phyloP scores from a whole-genome alignment of 2,888 invertebrate species.

The Polydrusus tereticollis region DNA sequence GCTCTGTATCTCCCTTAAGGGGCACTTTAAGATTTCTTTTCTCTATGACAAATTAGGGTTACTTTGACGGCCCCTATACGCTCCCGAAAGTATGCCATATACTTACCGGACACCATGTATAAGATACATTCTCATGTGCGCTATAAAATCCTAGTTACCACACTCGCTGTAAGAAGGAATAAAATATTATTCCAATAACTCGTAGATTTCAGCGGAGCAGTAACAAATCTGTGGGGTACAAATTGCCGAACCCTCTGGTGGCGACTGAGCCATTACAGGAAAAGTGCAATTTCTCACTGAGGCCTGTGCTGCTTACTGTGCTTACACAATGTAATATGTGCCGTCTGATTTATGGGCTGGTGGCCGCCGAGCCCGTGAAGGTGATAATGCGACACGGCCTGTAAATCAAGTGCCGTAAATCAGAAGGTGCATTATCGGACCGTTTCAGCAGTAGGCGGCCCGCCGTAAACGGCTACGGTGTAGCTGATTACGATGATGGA shows the following conservation, averaged over 20 bases:
- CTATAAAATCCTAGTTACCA: too few relatives aligned
- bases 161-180: too few relatives aligned
- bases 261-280: slow-evolving; percentile 14
- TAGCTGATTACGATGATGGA: slow-evolving; percentile 47
- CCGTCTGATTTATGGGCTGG: slow-evolving; percentile 42
- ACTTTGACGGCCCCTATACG: too few relatives aligned
- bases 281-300: slow-evolving; percentile 39
- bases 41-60: too few relatives aligned
- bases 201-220: not conserved
- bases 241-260: not conserved
- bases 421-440: slow-evolving; percentile 56
- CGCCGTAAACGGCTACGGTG: slow-evolving; percentile 37
- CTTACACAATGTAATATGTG: slow-evolving; percentile 46
- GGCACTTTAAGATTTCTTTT: too few relatives aligned
- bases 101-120: too few relatives aligned
- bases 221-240: not conserved
- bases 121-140: too few relatives aligned
- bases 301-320: slow-evolving; percentile 32
- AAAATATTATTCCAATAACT: too few relatives aligned
- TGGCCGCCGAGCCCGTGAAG: slow-evolving; percentile 34
- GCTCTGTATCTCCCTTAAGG: too few relatives aligned
- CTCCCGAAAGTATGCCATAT: too few relatives aligned
- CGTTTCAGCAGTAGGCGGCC: slow-evolving; percentile 54
- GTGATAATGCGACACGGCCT: slow-evolving; percentile 48
- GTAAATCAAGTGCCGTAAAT: slow-evolving; percentile 53